Evolutionary conservation across 2,888 invertebrate species (phyloP).

Genomic region (Trachelus troglodyta): DNA sequence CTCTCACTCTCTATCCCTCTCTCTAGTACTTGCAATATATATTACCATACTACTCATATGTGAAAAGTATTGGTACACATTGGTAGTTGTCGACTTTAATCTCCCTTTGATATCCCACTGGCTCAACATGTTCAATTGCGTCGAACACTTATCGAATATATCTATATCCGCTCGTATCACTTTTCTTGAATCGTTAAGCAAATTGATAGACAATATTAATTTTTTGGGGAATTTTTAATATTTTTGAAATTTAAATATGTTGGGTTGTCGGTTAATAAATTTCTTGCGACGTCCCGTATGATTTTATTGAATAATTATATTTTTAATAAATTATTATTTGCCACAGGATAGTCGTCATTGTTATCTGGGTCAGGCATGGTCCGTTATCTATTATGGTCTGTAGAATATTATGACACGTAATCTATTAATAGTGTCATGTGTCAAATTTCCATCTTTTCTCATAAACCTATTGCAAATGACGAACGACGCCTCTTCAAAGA

Average conservation of each 20-base stretch:
- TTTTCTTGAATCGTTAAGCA: not conserved
- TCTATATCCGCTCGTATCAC: not conserved
- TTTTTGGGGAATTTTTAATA: not conserved
- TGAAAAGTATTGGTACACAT: not conserved
- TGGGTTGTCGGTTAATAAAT: not conserved
- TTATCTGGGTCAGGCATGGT: too few relatives aligned
- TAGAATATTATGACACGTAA: not conserved
- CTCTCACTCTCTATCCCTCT: slow-evolving; percentile 1
- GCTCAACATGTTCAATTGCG: not conserved
- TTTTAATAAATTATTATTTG: not conserved
- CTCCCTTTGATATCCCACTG: not conserved
- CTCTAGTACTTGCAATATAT: slow-evolving; percentile 30
- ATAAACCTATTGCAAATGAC: slow-evolving; percentile 12
- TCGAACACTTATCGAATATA: not conserved
- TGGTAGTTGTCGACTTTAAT: not conserved
- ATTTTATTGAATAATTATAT: not conserved
- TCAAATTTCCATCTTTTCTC: not conserved
- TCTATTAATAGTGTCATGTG: not conserved
- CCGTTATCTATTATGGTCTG: not conserved
- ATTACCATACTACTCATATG: not conserved
- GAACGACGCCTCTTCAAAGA: slow-evolving; percentile 53
- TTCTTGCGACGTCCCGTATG: not conserved
- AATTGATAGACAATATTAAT: not conserved
- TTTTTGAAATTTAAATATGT: not conserved
- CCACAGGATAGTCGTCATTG: too few relatives aligned